phyloP scores from a whole-genome alignment of 2,888 invertebrate species.

The Tanypteryx hageni region DNA sequence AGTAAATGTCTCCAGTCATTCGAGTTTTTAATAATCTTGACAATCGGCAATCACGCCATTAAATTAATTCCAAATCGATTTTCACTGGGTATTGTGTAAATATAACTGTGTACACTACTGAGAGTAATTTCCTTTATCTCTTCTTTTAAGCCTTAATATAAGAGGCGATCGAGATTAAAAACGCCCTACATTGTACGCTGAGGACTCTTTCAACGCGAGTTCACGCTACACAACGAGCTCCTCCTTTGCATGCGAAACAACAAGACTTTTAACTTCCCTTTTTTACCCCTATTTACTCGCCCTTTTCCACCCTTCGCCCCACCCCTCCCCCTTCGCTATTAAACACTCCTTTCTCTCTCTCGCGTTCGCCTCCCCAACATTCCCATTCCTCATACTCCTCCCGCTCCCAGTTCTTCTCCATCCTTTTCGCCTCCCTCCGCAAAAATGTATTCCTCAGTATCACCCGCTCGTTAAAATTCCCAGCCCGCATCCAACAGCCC shows the following conservation, averaged over 20 bases:
- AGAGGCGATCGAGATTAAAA: too few species aligned
- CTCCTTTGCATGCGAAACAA: background rate
- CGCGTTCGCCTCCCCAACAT: background rate
- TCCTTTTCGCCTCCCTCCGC: background rate
- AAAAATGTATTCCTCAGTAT: slow-evolving; percentile 22
- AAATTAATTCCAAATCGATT: too few species aligned
- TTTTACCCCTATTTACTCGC: slow-evolving; percentile 5
- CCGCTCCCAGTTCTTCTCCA: too few species aligned
- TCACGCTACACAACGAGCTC: background rate
- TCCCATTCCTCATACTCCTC: background rate
- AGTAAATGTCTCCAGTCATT: too few species aligned
- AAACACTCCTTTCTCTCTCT: background rate
- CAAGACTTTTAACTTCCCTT: slow-evolving; percentile 27
- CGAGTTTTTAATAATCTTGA: too few species aligned
- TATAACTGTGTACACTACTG: too few species aligned
- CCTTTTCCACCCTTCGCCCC: background rate
- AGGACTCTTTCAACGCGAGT: too few species aligned
- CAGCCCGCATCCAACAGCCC: background rate
- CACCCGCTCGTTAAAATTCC: slow-evolving; percentile 23
- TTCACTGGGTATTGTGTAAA: too few species aligned
- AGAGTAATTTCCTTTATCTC: too few species aligned
- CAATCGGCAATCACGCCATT: too few species aligned
- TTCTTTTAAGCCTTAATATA: too few species aligned
- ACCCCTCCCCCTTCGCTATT: background rate
- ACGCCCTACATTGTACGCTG: too few species aligned